Base-by-base conservation (phyloP, 2,888 invertebrate species). In the Drosophila silvestris region DNA sequence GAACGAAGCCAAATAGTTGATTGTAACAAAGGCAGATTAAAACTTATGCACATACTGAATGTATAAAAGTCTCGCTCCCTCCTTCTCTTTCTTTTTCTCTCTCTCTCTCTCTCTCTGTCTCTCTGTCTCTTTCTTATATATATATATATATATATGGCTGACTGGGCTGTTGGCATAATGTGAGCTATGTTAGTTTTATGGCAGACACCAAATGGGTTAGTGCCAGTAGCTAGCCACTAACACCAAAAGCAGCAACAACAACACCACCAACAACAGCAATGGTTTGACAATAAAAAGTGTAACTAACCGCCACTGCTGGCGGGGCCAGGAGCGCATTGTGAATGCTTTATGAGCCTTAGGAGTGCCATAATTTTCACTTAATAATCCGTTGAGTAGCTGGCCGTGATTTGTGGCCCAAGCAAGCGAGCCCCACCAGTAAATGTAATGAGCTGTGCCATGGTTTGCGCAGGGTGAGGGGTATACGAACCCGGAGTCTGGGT, bases 311-410 rank as follows among this genome's bases (percentile, higher is more conserved):
- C 62, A 57, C 70, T 62, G 67, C 51, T 76, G 74, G 73, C 70
- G 68, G 69, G 71, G 54, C 67, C 60, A 73, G 74, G 84, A 79
- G 89, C 80, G 89, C 80, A 86, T 86, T 83, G 82, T 91, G 90
- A 89, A 91, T 89, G 90, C 85, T 89, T 89, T 89, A 89, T 89
- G 91, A 89, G 88, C 79, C 91, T 89, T 91, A 80, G 77, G 88
- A 89, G 88, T 91, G 90, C 88, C 89, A 91, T 89, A 89, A 91
- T 89, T 89, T 91, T 86, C 85, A 89, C 88, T 91, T 91, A 89
- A 89, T 89, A 89, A 89, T 89, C 88, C 88, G 87, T 88, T 88
- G 87, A 88, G 87, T 90, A 90, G 87, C 91, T 88, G 76, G 64
- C 73, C 74, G 87, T 88, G 87, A 88, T 88, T 88, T 88, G 87